Percentiles rank a stretch among this genome's conserved stretches.
These are phyloP conservation scores for Trimorus sp. DNA, from an alignment of 2,888 invertebrate genomes.

Conservation along the genomic window DNA sequence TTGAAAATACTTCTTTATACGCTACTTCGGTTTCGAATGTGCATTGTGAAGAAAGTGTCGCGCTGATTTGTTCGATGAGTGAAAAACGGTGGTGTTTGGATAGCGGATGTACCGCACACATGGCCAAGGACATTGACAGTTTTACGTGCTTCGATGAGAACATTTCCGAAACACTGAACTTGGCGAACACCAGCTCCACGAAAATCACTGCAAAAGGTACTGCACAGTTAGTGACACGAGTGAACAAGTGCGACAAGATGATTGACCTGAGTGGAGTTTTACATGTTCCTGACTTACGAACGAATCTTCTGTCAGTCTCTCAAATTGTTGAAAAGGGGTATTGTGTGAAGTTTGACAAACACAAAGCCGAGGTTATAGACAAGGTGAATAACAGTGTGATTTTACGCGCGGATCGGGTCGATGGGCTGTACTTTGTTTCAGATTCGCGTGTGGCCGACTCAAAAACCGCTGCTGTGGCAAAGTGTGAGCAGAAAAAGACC, in stretches of 20 bases:
- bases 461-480: neutral
- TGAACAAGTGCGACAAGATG: neutral
- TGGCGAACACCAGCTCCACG: neutral
- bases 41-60: too few species aligned
- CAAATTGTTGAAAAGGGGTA: neutral
- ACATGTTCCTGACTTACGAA: slow-evolving; percentile 16
- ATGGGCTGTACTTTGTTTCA: slow-evolving; percentile 16
- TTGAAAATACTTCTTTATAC: too few species aligned
- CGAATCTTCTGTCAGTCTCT: slow-evolving; percentile 5
- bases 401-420: slow-evolving; percentile 8
- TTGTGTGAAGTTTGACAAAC: neutral
- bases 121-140: slow-evolving; percentile 1
- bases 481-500: neutral
- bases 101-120: slow-evolving; percentile 44
- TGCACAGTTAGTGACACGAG: neutral
- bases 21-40: too few species aligned
- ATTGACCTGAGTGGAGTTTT: slow-evolving; percentile 4
- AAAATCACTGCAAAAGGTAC: slow-evolving; percentile 7
- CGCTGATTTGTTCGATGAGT: too few species aligned
- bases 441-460: neutral
- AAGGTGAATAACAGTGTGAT: neutral
- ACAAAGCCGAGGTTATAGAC: slow-evolving; percentile 7
- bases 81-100: slow-evolving; percentile 18
- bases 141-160: neutral
- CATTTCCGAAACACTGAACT: neutral